Conservation (phyloP, 2,797 vertebrate species). For the Mormyrus proboscirostris region DNA sequence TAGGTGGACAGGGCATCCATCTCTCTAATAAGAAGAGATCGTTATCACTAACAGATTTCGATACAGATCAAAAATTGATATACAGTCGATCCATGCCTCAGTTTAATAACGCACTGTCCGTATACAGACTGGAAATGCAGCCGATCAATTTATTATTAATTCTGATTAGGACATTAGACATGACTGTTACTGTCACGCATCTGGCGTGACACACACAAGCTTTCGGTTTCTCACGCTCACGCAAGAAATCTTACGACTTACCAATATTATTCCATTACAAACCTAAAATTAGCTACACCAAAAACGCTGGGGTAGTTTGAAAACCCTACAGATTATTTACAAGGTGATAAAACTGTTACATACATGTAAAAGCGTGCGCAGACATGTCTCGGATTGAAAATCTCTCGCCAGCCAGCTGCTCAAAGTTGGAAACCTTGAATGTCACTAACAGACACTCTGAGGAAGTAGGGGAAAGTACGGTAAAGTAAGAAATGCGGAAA, state of each 20-base stretch:
- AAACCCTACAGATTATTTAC: not conserved
- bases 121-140: not conserved
- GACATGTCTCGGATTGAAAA: not conserved
- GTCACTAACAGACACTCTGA: not conserved
- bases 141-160: not conserved
- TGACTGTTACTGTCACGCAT: not conserved
- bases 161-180: not conserved
- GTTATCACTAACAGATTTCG: not conserved
- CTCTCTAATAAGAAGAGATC: not conserved
- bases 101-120: not conserved
- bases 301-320: not conserved
- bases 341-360: not conserved
- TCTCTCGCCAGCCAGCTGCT: not conserved
- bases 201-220: not conserved
- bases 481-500: not conserved
- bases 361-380: not conserved
- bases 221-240: not conserved
- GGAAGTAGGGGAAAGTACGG: not conserved
- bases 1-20: not conserved
- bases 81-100: not conserved
- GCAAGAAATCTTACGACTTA: not conserved
- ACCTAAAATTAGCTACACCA: not conserved
- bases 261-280: not conserved
- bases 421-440: not conserved
- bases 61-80: not conserved